Base-by-base conservation (phyloP, 2,888 invertebrate species). In the Crematogaster levior region DNA sequence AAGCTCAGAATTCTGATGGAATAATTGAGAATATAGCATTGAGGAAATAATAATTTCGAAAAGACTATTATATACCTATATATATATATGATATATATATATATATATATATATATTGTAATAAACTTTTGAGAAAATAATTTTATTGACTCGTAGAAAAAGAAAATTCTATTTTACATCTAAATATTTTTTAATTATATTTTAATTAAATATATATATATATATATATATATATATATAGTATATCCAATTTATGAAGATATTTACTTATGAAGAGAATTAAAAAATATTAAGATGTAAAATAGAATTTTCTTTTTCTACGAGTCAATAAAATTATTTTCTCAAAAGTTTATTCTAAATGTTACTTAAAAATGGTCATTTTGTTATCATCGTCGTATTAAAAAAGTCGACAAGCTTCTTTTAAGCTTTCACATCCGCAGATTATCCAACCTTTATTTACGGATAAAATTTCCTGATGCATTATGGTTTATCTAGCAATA, bases 401-500 rank as follows among this genome's bases (percentile, higher is more conserved):
- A 48, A 65, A 37, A 18, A 51, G 34, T 9, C 24, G n/a, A 37
- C 30, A 6, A 65, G 24, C 12, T 63, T 37, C 10, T 61, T 37
- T 63, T 27, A 37, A 40, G 37, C 37, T 75, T 75, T 1, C n/a
- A 40, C 37, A 46, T 73, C 7, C 6, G 3, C 46, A 15, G 10
- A 75, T 53, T 53, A 75, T 75, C 10, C 40, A 40, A 3, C 15
- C 30, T 66, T 66, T 10, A 68, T 77, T 40, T 37, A 56, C 2
- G 21, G 21, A 21, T 56, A 74, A 61, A 74, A 66, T 53, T 56
- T 40, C 0, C 40, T 21, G 10, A 66, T 77, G 48, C 10, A 68
- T 68, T 77, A 68, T 51, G 30, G 43, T 40, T 77, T 77, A 68
- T 53, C 27, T n/a, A 43, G 9, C 15, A n/a, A n/a, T n/a, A 56